A percentile compares a stretch with the other conserved stretches of the same genome.
phyloP scores from a whole-genome alignment of 2,113 vertebrate genomes.

The Leiothrix lutea region DNA sequence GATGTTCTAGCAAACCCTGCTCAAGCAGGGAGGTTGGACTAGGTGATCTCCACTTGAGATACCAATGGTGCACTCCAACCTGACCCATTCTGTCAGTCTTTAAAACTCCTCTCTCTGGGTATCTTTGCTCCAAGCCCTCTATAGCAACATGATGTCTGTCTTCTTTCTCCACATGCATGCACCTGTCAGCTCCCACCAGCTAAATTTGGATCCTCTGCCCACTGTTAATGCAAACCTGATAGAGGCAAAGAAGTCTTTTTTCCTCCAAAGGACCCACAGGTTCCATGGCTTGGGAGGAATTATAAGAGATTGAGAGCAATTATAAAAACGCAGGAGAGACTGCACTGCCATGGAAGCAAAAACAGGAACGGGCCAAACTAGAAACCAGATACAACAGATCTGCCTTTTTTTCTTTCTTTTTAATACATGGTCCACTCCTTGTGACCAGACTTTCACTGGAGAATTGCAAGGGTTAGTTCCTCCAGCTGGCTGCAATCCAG shows the following conservation, averaged over 20 bases:
- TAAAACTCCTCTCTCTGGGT: background rate
- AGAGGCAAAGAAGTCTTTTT: background rate
- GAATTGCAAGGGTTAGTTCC: background rate
- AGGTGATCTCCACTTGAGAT: background rate
- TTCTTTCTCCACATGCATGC: background rate
- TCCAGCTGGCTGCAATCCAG: background rate
- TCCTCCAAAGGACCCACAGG: background rate
- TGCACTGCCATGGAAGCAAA: background rate
- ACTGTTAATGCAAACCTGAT: background rate
- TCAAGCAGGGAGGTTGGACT: background rate
- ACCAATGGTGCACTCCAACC: background rate
- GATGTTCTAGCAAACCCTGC: background rate
- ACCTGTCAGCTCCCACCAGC: background rate
- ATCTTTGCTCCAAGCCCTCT: background rate
- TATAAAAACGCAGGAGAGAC: background rate
- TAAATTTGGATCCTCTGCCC: background rate
- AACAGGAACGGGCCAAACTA: background rate
- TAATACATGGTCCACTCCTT: background rate
- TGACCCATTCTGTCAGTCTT: background rate
- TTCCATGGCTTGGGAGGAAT: background rate
- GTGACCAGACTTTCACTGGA: background rate
- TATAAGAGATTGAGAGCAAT: background rate
- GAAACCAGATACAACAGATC: background rate
- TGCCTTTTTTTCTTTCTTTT: background rate
- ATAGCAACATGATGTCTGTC: background rate